Evolutionary conservation across 2,888 invertebrate species (phyloP), one percentile per base, ranked within the genome.

Genomic region (Pseudolycoriella hygida): DNA sequence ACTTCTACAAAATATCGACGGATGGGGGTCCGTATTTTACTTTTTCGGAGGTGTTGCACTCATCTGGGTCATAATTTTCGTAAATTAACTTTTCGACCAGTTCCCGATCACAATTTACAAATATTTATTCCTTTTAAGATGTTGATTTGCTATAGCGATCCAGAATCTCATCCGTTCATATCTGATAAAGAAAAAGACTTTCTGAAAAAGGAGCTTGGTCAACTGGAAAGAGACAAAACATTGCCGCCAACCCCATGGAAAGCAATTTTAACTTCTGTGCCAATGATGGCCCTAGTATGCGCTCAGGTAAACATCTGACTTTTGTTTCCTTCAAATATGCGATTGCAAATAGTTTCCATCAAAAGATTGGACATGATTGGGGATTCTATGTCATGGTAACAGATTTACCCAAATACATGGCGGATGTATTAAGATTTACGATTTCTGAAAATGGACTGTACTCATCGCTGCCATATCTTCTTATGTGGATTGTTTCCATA

Each of bases 1-100:
- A 10, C 66, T 86, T 6, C 72, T 85, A 43, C 71, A 76, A 50
- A 67, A 73, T 42, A 69, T 74, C 6, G 68, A 71, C 2, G 75
- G 76, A 17, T 86, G 85, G 85, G 71, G 77, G 10, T 72, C 76
- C 0, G 85, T 86, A 2, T 88, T 87, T 62, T 87, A 86, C 56
- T 68, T 85, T 17, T 86, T 86, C 57, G 87, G 87, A n/a, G 69
- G 70, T 3, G 54, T 81, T 6, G 84, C 83, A 12, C 65, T 82
- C 3, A 42, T 81, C 1, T 86, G 85, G 85, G 84, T 79, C 53
- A 57, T 77, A 44, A 54, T 78, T 47, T 81, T 78, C 71, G 72
- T 76, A 61, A 67, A 72, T 60, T 41, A 40, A 20, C 17, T 30
- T 32, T 19, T 32, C 6, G 3, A 15, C 5, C 6, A 31, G 34